Base-by-base conservation (phyloP, 2,797 vertebrate species). In the Heliangelus exortis region DNA sequence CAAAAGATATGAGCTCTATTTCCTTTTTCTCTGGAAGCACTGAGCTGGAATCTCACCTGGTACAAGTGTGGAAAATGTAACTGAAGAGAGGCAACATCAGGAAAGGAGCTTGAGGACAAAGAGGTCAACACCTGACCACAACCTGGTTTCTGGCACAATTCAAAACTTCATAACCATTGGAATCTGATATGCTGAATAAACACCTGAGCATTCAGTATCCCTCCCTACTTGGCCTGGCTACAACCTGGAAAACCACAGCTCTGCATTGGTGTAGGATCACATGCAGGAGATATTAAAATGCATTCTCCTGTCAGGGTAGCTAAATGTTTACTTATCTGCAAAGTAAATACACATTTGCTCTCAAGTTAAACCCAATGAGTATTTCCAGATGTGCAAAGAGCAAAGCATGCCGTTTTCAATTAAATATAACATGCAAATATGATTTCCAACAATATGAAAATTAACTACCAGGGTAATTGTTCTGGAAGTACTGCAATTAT, bases 371-470 rank as follows among this genome's bases (percentile, higher is more conserved):
- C 57, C n/a, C 61, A 91, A 1, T 36, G 86, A 88, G 18, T 36
- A 53, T 63, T 96, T 80, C 51, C 73, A 86, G 68, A 84, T 10
- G 29, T 76, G 55, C 13, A 31, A 3, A 90, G 65, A 91, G 58
- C 80, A 95, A 93, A 96, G 75, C 19, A 20, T 34, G 45, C 10
- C 28, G 8, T 87, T 95, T 92, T 93, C 85, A 96, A 90, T 97
- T 96, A 94, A 95, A 84, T 43, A 7, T 39, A 95, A 93, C 63
- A 87, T 15, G 43, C 34, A 91, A 96, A 93, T 89, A 92, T 43
- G 50, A 96, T 92, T 93, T 90, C 61, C 59, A 95, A 91, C 84
- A 93, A 84, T 79, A 81, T 36, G 39, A 95, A 95, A 96, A 92
- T 67, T 6, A 97, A 93, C 71, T 78, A 54, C 57, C 28, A 92